phyloP scores from a whole-genome alignment of 2,888 invertebrate genomes.

The Barypeithes pellucidus region DNA sequence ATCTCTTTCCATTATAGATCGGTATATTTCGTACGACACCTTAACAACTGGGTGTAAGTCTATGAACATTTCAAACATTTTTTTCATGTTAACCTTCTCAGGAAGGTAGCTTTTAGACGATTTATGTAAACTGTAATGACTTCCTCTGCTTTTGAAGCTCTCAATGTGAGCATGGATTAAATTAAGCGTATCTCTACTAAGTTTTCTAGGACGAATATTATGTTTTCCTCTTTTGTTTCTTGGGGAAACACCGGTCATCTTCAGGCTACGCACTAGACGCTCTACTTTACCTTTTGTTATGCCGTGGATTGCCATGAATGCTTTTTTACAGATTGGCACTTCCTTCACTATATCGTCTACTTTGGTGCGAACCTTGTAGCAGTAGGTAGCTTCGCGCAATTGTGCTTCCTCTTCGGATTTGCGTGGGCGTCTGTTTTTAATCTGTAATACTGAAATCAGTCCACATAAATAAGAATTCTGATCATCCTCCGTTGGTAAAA shows the following conservation, averaged over 20 bases:
- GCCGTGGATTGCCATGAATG: conserved; percentile 17
- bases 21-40: conserved; percentile 58
- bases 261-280: neutral
- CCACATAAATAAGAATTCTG: conserved; percentile 21
- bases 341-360: neutral
- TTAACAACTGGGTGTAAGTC: conserved; percentile 42
- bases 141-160: conserved; percentile 30
- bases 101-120: conserved; percentile 12
- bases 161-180: conserved; percentile 22
- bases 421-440: conserved; percentile 6
- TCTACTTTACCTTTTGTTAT: neutral
- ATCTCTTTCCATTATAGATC: conserved; percentile 55
- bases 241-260: neutral
- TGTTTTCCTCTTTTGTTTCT: conserved; percentile 8
- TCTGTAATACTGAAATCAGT: conserved; percentile 14
- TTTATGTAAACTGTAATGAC: conserved; percentile 30
- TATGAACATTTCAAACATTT: conserved; percentile 55
- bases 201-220: neutral
- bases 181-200: neutral
- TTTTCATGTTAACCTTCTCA: conserved; percentile 63
- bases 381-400: neutral
- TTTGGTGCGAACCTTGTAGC: neutral
- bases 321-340: conserved; percentile 7
- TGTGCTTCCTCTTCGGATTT: neutral
- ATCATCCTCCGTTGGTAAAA: neutral